Percentiles rank a stretch among this genome's conserved stretches.
phyloP scores from a whole-genome alignment of 2,113 vertebrate genomes.

The Cochlearius cochlearius region DNA sequence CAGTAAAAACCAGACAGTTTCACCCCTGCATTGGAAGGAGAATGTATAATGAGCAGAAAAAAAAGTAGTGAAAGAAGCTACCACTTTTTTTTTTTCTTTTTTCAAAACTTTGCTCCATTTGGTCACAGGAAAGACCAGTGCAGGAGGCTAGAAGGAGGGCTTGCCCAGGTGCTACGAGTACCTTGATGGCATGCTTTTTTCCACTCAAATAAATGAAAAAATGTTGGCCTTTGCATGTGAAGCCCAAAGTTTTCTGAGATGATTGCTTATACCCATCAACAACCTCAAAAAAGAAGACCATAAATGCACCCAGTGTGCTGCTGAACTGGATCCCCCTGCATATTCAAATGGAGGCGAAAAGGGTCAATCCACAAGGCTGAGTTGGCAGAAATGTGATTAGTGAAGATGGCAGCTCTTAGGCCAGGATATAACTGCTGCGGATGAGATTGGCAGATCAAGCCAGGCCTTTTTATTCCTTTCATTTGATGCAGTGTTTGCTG shows the following conservation, averaged over 20 bases:
- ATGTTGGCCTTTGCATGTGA: neutral
- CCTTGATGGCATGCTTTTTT: neutral
- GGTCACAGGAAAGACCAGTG: neutral
- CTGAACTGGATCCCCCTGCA: neutral
- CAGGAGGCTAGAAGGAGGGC: neutral
- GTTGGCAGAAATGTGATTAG: neutral
- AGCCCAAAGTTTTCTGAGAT: neutral
- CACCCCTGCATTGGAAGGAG: neutral
- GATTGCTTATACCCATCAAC: neutral
- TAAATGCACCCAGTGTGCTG: neutral
- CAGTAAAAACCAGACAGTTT: neutral
- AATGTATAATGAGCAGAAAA: neutral
- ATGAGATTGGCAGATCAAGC: neutral
- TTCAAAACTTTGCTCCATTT: neutral
- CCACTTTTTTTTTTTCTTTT: neutral
- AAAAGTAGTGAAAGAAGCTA: neutral
- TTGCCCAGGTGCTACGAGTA: neutral
- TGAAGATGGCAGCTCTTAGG: neutral
- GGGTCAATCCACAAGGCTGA: accelerated
- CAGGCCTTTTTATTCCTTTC: neutral
- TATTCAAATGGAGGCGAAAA: accelerated
- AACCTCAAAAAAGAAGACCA: neutral
- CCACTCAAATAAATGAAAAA: neutral
- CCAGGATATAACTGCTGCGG: neutral
- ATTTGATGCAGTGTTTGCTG: neutral